These are phyloP conservation scores for Apistogramma diplotaenia DNA, from an alignment of 2,113 vertebrate genomes.

Conservation along the genomic window DNA sequence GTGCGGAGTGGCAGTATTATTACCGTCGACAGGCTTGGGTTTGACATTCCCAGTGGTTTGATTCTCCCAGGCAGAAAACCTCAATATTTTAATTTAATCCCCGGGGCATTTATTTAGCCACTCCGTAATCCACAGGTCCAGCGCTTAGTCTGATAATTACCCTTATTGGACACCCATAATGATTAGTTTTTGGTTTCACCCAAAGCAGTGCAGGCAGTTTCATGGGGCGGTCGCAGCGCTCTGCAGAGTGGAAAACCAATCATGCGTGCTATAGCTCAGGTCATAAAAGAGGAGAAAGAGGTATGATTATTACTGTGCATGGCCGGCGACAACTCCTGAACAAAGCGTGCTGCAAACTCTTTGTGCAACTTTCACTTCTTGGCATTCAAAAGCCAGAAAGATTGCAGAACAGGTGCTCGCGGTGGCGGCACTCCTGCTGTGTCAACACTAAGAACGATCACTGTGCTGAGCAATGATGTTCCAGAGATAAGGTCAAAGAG, in stretches of 20 bases:
- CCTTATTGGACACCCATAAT: conserved; percentile 75
- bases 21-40: conserved; percentile 24
- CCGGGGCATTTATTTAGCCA: conserved; percentile 67
- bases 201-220: conserved; percentile 62
- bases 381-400: not conserved
- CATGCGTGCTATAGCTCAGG: conserved; percentile 38
- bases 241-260: conserved; percentile 68
- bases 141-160: conserved; percentile 72
- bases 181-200: conserved; percentile 72
- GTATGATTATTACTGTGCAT: conserved; percentile 50
- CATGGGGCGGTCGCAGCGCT: conserved; percentile 42
- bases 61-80: conserved; percentile 69
- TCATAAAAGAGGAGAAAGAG: conserved; percentile 43
- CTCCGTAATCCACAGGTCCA: conserved; percentile 63
- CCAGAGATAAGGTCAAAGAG: conserved; percentile 8
- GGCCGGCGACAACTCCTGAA: conserved; percentile 39
- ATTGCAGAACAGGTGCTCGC: conserved; percentile 24
- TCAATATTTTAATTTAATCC: conserved; percentile 73
- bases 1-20: conserved; percentile 31
- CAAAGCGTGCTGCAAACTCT: not conserved
- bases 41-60: conserved; percentile 57
- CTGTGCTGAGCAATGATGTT: conserved; percentile 6
- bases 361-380: conserved; percentile 21
- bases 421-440: not conserved
- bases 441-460: conserved; percentile 24